These are phyloP conservation scores for Pterocles gutturalis DNA, from an alignment of 2,113 vertebrate species.

Conservation along the genomic window DNA sequence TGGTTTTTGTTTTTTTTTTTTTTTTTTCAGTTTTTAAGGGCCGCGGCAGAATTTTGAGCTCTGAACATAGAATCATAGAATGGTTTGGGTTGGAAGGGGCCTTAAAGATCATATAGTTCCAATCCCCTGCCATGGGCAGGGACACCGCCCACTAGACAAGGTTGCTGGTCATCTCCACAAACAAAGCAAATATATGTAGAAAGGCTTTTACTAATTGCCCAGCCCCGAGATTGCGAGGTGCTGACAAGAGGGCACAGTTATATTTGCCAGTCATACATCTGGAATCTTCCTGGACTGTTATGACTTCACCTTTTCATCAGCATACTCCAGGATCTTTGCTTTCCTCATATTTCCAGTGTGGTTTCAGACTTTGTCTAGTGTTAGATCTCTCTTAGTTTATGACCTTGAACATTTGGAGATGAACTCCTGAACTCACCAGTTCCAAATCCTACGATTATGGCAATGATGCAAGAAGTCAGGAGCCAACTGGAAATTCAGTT, in stretches of 20 bases:
- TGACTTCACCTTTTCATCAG: not conserved
- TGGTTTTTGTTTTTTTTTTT: too few relatives aligned
- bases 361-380: not conserved
- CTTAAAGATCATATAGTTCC: too few relatives aligned
- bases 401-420: not conserved
- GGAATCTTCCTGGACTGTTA: not conserved
- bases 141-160: too few relatives aligned
- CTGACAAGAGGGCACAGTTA: not conserved
- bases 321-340: not conserved
- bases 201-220: not conserved
- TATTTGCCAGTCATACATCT: not conserved
- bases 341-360: not conserved
- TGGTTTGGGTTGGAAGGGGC: too few relatives aligned
- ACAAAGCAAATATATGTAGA: not conserved
- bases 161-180: not conserved
- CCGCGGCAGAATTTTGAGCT: not conserved
- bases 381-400: constrained; percentile 22
- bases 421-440: not conserved
- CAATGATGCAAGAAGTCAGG: not conserved
- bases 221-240: not conserved
- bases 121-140: too few relatives aligned
- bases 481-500: not conserved
- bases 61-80: not conserved
- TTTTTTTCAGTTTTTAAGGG: not conserved
- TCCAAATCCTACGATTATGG: not conserved